phyloP scores from a whole-genome alignment of 2,888 invertebrate species.

The Trachelus stipa region DNA sequence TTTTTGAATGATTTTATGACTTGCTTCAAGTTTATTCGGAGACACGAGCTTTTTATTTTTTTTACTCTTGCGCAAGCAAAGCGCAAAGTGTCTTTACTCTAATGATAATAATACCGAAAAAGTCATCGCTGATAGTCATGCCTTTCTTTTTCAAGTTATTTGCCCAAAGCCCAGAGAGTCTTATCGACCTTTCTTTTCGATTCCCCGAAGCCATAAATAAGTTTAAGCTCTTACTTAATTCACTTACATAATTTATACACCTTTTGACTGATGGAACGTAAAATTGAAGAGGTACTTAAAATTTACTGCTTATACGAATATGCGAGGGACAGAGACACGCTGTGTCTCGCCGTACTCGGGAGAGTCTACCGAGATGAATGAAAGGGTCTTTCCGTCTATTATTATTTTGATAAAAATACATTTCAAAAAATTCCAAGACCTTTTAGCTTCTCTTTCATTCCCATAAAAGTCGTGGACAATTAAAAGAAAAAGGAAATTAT shows the following conservation, averaged over 20 bases:
- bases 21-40: too few species aligned
- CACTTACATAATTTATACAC: slow-evolving; percentile 7
- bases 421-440: neutral
- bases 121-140: neutral
- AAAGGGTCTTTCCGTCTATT: neutral
- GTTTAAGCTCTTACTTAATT: slow-evolving; percentile 1
- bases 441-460: neutral
- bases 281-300: neutral
- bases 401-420: neutral
- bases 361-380: neutral
- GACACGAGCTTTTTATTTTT: neutral
- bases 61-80: neutral
- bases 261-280: slow-evolving; percentile 7
- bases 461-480: neutral
- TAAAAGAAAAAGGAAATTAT: neutral
- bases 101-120: neutral
- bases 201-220: neutral
- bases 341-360: neutral
- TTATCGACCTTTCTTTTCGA: neutral
- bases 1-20: too few species aligned
- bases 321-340: neutral
- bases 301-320: slow-evolving; percentile 7
- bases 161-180: neutral
- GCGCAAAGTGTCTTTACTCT: neutral
- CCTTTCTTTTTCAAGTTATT: neutral